Percentiles rank a stretch among this genome's conserved stretches.
phyloP scores from a whole-genome alignment of 2,113 vertebrate species.

The Datnioides undecimradiatus region DNA sequence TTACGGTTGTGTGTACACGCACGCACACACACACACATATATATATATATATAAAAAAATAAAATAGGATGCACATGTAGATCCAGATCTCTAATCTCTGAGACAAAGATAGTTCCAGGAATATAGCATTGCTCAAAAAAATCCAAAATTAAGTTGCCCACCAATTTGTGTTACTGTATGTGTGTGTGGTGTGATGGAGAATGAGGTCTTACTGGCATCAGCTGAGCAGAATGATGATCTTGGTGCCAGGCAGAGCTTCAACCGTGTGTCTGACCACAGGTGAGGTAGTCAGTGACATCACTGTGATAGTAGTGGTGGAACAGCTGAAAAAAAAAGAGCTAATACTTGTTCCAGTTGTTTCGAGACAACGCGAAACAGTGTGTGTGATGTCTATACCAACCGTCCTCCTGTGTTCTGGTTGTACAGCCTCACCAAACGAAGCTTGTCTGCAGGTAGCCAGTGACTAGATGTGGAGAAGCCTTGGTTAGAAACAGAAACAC shows the following conservation, averaged over 20 bases:
- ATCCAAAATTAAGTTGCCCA: slow-evolving; percentile 11
- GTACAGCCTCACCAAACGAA: not conserved
- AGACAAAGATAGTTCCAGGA: slow-evolving; percentile 29
- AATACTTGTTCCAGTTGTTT: no score
- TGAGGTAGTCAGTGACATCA: not conserved
- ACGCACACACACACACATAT: no score
- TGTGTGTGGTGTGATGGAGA: not conserved
- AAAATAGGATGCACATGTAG: slow-evolving; percentile 1
- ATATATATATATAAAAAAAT: no score
- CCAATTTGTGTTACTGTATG: slow-evolving; percentile 1
- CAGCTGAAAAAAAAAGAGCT: no score
- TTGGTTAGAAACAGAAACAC: slow-evolving; percentile 30
- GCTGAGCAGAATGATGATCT: not conserved
- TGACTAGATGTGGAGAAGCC: slow-evolving; percentile 23
- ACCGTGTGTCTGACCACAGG: not conserved
- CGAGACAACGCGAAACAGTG: slow-evolving; percentile 23
- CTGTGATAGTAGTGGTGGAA: no score
- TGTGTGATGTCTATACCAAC: not conserved
- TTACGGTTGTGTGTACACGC: no score
- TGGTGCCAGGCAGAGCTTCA: not conserved
- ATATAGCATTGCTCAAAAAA: slow-evolving; percentile 50
- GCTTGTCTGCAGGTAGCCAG: not conserved
- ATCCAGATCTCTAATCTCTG: not conserved
- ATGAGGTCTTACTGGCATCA: not conserved
- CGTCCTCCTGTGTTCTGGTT: slow-evolving; percentile 1